A percentile compares a stretch with the other conserved stretches of the same genome.
These are phyloP conservation scores for Coracopsis vasa DNA, from an alignment of 2,113 vertebrate species.

Conservation along the genomic window DNA sequence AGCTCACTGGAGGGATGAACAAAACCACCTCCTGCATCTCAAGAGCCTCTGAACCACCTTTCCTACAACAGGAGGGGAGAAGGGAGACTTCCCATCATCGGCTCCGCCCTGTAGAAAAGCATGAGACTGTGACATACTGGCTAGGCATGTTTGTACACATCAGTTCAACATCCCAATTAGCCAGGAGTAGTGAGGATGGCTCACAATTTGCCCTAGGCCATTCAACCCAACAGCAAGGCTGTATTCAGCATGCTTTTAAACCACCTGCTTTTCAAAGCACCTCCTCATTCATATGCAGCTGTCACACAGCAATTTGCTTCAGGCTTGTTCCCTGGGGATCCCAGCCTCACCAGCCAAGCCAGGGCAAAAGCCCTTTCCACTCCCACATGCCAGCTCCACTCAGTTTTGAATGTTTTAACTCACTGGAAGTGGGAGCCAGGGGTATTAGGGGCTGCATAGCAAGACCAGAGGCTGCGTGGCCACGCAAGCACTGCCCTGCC, in stretches of 20 bases:
- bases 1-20: background rate
- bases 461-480: background rate
- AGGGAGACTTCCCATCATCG: background rate
- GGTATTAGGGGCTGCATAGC: background rate
- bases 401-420: background rate
- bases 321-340: background rate
- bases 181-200: background rate
- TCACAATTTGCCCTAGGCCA: background rate
- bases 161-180: background rate
- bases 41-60: background rate
- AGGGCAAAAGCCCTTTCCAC: background rate
- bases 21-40: background rate
- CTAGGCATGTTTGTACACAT: background rate
- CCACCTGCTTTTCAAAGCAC: background rate
- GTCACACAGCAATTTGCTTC: background rate
- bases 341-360: background rate
- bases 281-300: accelerated
- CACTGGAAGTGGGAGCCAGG: background rate
- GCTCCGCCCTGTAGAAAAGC: accelerated
- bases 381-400: background rate
- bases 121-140: accelerated
- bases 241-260: background rate
- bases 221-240: background rate
- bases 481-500: background rate
- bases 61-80: background rate